Evolutionary conservation across 2,797 vertebrate genomes (phyloP), one percentile per base, ranked within the genome.

Genomic region (Argentina silus): DNA sequence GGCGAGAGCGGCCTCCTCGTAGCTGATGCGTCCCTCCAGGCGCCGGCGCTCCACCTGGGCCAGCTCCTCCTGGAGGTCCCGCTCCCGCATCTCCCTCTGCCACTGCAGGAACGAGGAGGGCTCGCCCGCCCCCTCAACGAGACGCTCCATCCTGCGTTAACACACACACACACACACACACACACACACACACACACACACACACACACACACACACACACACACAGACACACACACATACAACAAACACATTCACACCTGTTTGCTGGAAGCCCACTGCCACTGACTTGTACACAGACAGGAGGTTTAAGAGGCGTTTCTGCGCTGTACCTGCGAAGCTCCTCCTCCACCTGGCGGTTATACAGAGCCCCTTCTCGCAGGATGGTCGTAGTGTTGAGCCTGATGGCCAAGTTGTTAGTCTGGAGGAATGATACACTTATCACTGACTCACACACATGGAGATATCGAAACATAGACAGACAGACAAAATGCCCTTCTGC

Each of bases 301-400:
- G 17, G 23, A 61, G 14, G 27, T 43, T 19, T n/a, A 51, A 8
- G 3, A 45, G 23, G 47, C 45, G 67, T 59, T 42, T 1, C 0
- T 67, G 23, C 42, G 36, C n/a, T n/a, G 0, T 86, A 99, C 97
- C 95, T 96, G 75, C 91, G 91, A 45, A 96, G 83, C 72, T 97
- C 96, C 60, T 95, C 87, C 80, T 97, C 94, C 84, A 93, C 81
- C 85, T 93, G 92, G 17, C 91, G 93, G 76, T 95, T 92, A 83
- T 94, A 93, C n/a, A 97, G 87, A 42, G 94, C 95, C 56, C 90
- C 91, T 80, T 96, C 94, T 65, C 97, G 93, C 78, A 97, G 86
- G 82, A 97, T 94, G 72, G 95, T 91, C 0, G 97, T 93, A 0
- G 93, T 90, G 83, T 98, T 99, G 79, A 99, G 89, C 90, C 94